Base-by-base conservation (phyloP, 2,797 vertebrate species). In the Jordanella pulchra region DNA sequence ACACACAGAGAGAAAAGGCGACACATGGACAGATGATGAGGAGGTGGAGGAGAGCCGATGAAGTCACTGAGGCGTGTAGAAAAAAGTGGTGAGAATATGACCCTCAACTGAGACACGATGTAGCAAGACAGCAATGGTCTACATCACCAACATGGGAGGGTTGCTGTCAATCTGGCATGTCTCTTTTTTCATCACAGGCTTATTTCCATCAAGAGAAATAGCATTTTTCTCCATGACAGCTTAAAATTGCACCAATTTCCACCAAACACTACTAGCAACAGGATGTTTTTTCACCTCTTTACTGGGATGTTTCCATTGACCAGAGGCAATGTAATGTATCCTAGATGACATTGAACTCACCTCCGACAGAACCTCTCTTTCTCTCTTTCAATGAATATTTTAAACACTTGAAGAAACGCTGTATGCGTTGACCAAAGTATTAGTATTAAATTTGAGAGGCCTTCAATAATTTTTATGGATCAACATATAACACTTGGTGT, bases 51-150 rank as follows among this genome's bases (percentile, higher is more conserved):
- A 71, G 65, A 80, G 81, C 66, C 78, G 88, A 82, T 89, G 82
- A 86, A 82, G 84, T 89, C 86, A 89, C 35, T 70, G 81, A 88
- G 82, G 86, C 79, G 66, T 89, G 85, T 45, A 77, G 72, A 67
- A 79, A 89, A 82, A 69, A 86, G 81, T 75, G 81, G 84, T 80
- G 87, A 89, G 84, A 91, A 89, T 89, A 73, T 87, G 87, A 89
- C 70, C 85, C 84, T 81, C 75, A 80, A 79, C 88, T 79, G 82
- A 87, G 84, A 85, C 77, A 84, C 70, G 64, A 83, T 85, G 82
- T 72, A 82, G 80, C 21, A 2, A 86, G 84, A 85, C 85, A 84
- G 82, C 45, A 21, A 55, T 82, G 86, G 73, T 68, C 80, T 51
- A 78, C 80, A 76, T 80, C 81, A 67, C 76, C 81, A 76, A 74